Conservation (phyloP, 2,888 invertebrate genomes). For the Tyria jacobaeae region DNA sequence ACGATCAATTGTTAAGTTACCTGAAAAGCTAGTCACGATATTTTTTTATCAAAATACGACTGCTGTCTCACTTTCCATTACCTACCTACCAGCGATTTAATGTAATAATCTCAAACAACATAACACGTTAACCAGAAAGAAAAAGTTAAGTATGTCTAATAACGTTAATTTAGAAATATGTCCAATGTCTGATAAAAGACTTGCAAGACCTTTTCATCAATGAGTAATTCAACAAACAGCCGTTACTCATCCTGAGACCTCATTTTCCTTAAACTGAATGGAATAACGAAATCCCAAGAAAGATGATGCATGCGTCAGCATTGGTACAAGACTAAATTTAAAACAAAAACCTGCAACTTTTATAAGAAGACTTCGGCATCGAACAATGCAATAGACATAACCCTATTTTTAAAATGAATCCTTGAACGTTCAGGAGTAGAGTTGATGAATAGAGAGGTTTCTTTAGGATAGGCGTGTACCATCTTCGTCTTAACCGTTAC, state of each 20-base stretch:
- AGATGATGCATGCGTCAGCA: slow-evolving; percentile 1
- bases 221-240: slow-evolving; percentile 2
- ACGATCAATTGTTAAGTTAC: neutral
- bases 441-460: too few relatives aligned
- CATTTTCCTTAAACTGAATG: neutral
- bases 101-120: neutral
- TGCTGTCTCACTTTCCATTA: neutral
- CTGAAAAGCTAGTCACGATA: neutral
- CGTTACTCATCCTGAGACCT: slow-evolving; percentile 6
- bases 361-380: neutral
- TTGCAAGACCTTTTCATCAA: neutral
- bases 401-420: too few relatives aligned
- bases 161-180: neutral
- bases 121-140: neutral
- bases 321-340: neutral
- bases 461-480: too few relatives aligned
- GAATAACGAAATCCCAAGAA: slow-evolving; percentile 4
- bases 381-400: neutral
- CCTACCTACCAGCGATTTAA: neutral
- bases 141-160: neutral
- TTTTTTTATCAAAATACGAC: neutral
- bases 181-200: neutral
- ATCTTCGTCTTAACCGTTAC: too few relatives aligned
- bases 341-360: neutral
- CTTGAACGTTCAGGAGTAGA: too few relatives aligned